Evolutionary conservation across 2,797 vertebrate species (phyloP), one percentile per base, ranked within the genome.

Genomic region (Orientallactaga sibirica): DNA sequence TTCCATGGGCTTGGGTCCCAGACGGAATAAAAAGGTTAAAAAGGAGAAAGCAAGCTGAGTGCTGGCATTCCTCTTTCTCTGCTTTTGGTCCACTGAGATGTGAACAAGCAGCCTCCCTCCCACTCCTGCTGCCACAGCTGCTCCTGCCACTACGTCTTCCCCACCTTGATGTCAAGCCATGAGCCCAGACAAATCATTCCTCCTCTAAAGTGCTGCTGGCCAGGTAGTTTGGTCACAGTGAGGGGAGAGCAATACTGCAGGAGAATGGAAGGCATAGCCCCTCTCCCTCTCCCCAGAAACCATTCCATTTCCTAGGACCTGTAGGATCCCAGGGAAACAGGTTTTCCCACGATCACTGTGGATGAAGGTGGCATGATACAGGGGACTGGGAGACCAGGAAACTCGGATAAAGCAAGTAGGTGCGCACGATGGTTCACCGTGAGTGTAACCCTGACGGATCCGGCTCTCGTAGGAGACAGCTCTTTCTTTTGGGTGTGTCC

Each of bases 341-440:
- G 29, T 33, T 48, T 81, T 75, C 6, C 61, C 10, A 6, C 5
- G 7, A 33, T 6, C 25, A 12, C 0, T 0, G 1, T 3, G 24
- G 55, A 58, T 71, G 66, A 33, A 61, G 20, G 5, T 15, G 12
- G 15, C 0, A 8, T 58, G 61, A 5, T 12, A 5, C 5, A 22
- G 33, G 33, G 25, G 2, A 9, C 5, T 9, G 24, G 27, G 48
- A 2, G 22, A 64, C 22, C 0, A 4, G 33, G 2, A 18, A 4
- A 29, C 43, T 79, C 25, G 64, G 55, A 58, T 3, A 61, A 41
- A 22, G 12, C 25, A 74, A 27, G 43, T 70, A 20, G 79, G 73
- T 52, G 70, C 37, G 43, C 43, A 48, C 8, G 43, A 48, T 4
- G 43, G 43, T 48, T 48, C 5, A 48, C 8, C 43, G 5, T 48